Evolutionary conservation across 2,113 vertebrate genomes (phyloP).

Genomic region (Pampusana beccarii): DNA sequence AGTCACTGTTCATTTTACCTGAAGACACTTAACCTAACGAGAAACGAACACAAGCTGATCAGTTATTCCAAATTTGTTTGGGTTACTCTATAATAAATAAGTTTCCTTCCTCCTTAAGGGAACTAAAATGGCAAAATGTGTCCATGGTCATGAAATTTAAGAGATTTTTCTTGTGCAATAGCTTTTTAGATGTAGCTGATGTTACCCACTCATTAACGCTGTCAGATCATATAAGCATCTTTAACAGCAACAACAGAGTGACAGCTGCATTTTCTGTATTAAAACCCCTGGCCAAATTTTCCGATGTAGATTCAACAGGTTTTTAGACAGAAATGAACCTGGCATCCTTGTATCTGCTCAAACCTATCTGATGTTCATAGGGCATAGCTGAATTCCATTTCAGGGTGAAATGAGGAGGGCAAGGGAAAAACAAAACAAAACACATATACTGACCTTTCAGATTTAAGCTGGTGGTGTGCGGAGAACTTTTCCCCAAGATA

Average conservation of each 20-base stretch:
- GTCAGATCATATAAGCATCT: slow-evolving; percentile 2
- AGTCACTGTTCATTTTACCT: not conserved
- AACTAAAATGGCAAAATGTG: not conserved
- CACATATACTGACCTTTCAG: not conserved
- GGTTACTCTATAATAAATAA: not conserved
- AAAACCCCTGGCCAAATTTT: not conserved
- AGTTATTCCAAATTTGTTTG: not conserved
- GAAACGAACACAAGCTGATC: not conserved
- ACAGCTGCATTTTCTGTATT: not conserved
- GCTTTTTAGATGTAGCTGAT: not conserved
- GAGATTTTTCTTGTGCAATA: not conserved
- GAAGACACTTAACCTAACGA: not conserved
- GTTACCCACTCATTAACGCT: not conserved
- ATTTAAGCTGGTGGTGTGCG: not conserved
- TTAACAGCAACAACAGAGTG: not conserved
- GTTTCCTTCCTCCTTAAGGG: not conserved
- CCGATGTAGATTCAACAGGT: not conserved
- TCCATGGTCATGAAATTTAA: not conserved
- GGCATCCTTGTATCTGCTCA: not conserved
- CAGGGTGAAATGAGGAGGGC: rapidly evolving
- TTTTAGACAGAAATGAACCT: not conserved
- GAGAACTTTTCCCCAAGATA: not conserved
- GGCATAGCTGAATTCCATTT: not conserved
- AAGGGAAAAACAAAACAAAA: too few species aligned
- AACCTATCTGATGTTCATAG: not conserved